Percentiles rank a stretch among this genome's conserved stretches.
Evolutionary conservation across 2,797 vertebrate species (phyloP).

Genomic region (Mus spretus): DNA sequence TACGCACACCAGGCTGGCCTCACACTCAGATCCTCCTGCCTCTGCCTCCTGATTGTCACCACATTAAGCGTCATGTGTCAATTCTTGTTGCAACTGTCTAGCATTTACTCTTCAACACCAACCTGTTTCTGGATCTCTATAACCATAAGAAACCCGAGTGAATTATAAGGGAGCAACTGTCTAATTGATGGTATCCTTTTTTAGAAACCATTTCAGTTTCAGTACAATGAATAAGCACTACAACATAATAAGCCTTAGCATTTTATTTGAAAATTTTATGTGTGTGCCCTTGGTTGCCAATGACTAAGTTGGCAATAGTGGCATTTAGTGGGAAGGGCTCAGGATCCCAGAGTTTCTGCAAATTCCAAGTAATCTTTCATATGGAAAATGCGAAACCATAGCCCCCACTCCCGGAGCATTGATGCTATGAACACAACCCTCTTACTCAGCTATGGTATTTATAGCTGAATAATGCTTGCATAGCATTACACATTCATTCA

Average conservation of each 20-base stretch:
- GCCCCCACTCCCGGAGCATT: background rate
- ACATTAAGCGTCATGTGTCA: background rate
- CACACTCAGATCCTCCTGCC: too few relatives aligned
- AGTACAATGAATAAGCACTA: conserved; percentile 30
- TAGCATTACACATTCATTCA: conserved; percentile 51
- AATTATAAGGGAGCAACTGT: background rate
- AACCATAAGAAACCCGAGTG: background rate
- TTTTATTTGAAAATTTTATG: conserved; percentile 46
- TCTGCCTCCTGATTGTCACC: background rate
- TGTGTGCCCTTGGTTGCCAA: conserved; percentile 10
- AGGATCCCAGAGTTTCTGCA: conserved; percentile 44
- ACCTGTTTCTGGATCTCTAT: background rate
- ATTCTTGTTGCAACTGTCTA: background rate
- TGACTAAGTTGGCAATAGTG: background rate
- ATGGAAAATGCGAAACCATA: conserved; percentile 39
- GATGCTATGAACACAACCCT: background rate
- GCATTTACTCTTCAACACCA: background rate
- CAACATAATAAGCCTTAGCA: conserved; percentile 7
- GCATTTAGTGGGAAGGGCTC: conserved; percentile 26
- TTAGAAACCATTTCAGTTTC: conserved; percentile 23
- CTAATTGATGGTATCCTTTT: conserved; percentile 13
- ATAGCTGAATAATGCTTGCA: conserved; percentile 19
- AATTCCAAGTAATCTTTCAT: background rate
- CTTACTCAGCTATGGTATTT: conserved; percentile 36
- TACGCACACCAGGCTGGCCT: background rate